Percentiles rank a stretch among this genome's conserved stretches.
Evolutionary conservation across 2,113 vertebrate species (phyloP).

Genomic region (Excalfactoria chinensis): DNA sequence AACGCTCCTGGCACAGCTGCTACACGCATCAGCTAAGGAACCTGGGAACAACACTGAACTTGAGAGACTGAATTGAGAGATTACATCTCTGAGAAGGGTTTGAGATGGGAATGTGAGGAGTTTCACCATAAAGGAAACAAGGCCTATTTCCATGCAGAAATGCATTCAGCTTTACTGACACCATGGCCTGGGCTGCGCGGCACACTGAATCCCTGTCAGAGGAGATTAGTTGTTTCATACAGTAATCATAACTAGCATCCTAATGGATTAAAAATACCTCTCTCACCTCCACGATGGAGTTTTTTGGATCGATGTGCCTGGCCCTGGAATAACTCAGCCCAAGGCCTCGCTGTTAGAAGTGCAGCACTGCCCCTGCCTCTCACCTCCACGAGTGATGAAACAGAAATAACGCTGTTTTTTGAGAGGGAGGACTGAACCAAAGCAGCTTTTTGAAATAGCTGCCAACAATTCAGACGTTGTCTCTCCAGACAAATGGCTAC

Average conservation of each 20-base stretch:
- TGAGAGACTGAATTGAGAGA: neutral
- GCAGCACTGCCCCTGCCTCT: neutral
- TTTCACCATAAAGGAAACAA: slow-evolving; percentile 38
- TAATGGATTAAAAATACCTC: slow-evolving; percentile 27
- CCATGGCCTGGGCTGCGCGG: neutral
- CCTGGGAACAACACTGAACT: slow-evolving; percentile 55
- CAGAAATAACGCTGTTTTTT: neutral
- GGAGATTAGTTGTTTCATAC: slow-evolving; percentile 36
- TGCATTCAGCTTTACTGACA: neutral
- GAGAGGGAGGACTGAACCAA: neutral
- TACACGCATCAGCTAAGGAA: slow-evolving; percentile 58
- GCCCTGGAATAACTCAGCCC: neutral
- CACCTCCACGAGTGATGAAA: neutral
- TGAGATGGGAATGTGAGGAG: slow-evolving; percentile 43
- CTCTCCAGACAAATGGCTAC: neutral
- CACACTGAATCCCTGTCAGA: neutral
- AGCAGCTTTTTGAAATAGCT: slow-evolving; percentile 33
- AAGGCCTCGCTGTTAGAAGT: neutral
- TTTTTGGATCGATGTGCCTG: neutral
- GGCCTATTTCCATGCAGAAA: slow-evolving; percentile 26
- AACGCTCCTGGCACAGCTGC: neutral
- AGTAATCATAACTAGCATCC: slow-evolving; percentile 42
- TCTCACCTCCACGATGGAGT: neutral
- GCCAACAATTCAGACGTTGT: neutral
- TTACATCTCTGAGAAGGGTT: slow-evolving; percentile 47